Base-by-base conservation (phyloP, 2,113 vertebrate genomes). In the Haplotaxodon microlepis region DNA sequence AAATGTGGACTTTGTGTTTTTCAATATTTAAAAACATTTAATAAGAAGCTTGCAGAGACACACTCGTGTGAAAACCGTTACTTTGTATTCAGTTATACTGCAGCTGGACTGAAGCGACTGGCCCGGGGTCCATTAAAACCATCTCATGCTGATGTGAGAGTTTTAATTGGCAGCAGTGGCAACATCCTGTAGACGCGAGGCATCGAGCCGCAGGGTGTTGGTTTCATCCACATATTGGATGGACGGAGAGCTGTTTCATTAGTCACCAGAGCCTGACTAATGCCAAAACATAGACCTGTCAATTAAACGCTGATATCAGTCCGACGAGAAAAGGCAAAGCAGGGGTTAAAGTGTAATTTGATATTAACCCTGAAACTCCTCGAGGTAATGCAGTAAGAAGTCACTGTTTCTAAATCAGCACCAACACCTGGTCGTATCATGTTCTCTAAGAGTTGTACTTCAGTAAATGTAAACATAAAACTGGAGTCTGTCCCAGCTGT, bases 81-180 rank as follows among this genome's bases (percentile, higher is more conserved):
- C 47, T 73, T 16, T 63, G 51, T 82, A 45, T 81, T 89, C 81
- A 82, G 47, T 24, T 13, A 56, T 51, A 59, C 69, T 80, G n/a
- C 69, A 88, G 81, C 84, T 73, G 21, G 42, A 89, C 71, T 57
- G n/a, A 11, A 69, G 61, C 50, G 21, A 34, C 10, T 51, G 21
- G 69, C 73, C 51, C 56, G 54, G 53, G 2, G 61, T 66, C 59
- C 45, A 82, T 86, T 66, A 47, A 76, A 34, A 57, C 36, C 45
- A 54, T 76, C 80, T 90, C 86, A 76, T 59, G 69, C 86, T 89
- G 89, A 88, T 84, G 85, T 56, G 53, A 80, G 83, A 59, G 82
- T 76, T 90, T 88, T 88, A 93, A 93, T 92, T 88, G 88, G 84
- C 84, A 90, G 71, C 29, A 51, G 79, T 63, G 71, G 82, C 53